Percentiles rank a stretch among this genome's conserved stretches.
These are phyloP conservation scores for Myotis daubentonii DNA, from an alignment of 2,797 vertebrate genomes.

Conservation along the genomic window DNA sequence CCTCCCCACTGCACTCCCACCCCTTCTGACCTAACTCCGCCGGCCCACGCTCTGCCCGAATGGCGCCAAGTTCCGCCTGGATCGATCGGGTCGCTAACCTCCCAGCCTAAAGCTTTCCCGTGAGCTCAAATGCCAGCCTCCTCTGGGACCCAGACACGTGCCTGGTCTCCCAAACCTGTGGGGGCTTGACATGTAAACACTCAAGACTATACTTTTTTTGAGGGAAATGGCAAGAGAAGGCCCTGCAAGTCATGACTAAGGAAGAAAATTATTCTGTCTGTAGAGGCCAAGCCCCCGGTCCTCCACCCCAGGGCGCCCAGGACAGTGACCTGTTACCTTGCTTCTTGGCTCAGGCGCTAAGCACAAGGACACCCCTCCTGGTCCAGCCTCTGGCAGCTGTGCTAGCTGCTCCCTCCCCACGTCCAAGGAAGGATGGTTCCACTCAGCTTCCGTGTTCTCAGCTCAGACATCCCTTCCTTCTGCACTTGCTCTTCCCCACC, in stretches of 20 bases:
- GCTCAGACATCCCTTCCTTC: neutral
- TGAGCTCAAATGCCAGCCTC: neutral
- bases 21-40: neutral
- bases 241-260: neutral
- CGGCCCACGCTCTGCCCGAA: neutral
- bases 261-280: neutral
- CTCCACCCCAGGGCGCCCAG: fast-evolving
- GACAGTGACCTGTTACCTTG: neutral
- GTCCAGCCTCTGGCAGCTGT: neutral
- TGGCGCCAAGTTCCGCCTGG: neutral
- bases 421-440: neutral
- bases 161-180: neutral
- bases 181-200: no score
- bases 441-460: fast-evolving
- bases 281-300: neutral
- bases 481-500: neutral
- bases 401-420: neutral
- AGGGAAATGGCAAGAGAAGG: neutral
- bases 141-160: fast-evolving
- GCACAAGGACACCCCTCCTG: neutral
- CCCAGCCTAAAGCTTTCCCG: neutral
- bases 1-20: neutral
- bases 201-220: neutral
- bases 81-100: neutral
- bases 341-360: neutral